phyloP scores from a whole-genome alignment of 2,888 invertebrate genomes.

The Ephialtes manifestator region DNA sequence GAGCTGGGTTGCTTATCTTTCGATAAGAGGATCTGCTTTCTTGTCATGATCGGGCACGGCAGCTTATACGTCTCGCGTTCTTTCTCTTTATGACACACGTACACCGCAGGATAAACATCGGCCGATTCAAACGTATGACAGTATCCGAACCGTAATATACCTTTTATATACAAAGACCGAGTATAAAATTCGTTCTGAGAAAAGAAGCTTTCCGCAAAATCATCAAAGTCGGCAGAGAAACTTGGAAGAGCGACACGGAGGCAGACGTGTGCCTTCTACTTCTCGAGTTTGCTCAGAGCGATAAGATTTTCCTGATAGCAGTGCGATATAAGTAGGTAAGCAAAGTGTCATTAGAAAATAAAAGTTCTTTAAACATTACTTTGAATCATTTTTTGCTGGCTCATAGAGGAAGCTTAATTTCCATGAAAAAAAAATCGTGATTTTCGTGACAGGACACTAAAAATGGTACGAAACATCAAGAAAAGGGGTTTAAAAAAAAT shows the following conservation, averaged over 20 bases:
- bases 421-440: too few relatives aligned
- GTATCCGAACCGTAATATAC: constrained; percentile 54
- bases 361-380: background rate
- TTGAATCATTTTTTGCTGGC: too few relatives aligned
- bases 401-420: too few relatives aligned
- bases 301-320: constrained; percentile 59
- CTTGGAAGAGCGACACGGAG: constrained; percentile 14
- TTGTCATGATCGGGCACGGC: constrained; percentile 48
- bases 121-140: constrained; percentile 35
- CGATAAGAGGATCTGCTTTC: constrained; percentile 66
- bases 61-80: constrained; percentile 47
- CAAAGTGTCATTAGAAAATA: background rate
- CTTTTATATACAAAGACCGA: constrained; percentile 31
- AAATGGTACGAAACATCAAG: too few relatives aligned
- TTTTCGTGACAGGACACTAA: too few relatives aligned
- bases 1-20: constrained; percentile 64
- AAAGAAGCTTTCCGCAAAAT: constrained; percentile 71
- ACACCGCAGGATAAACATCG: constrained; percentile 63
- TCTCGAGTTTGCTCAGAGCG: constrained; percentile 63
- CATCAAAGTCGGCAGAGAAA: constrained; percentile 70
- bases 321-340: constrained; percentile 49
- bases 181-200: constrained; percentile 68
- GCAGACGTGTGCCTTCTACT: constrained; percentile 33
- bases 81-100: constrained; percentile 63
- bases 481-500: too few relatives aligned